Conservation (phyloP, 2,797 vertebrate genomes). For the Eidolon dupreanum region DNA sequence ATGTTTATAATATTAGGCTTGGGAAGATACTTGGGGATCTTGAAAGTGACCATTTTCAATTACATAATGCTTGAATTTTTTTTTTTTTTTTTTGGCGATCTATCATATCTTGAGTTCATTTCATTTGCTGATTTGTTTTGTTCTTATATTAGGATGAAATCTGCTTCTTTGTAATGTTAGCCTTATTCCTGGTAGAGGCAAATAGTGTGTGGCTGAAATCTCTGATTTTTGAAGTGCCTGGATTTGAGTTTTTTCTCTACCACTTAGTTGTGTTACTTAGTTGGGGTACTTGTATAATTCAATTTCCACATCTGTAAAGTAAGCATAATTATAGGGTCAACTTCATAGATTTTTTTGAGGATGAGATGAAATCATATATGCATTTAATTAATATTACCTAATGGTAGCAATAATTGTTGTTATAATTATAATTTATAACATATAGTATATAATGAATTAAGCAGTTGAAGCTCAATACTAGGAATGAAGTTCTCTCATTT, state of each 20-base stretch:
- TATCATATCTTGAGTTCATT: background rate
- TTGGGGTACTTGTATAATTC: background rate
- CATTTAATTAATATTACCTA: conserved; percentile 39
- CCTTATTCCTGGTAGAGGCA: background rate
- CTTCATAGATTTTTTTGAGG: background rate
- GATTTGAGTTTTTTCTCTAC: background rate
- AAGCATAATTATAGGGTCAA: background rate
- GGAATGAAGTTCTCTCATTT: conserved; percentile 42
- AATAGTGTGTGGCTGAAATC: background rate
- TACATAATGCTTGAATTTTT: background rate
- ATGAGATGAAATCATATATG: conserved; percentile 29
- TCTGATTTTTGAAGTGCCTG: background rate
- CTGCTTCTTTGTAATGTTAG: background rate
- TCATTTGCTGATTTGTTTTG: background rate
- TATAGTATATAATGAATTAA: background rate
- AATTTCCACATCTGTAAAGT: background rate
- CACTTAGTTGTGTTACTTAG: background rate
- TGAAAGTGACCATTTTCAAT: background rate
- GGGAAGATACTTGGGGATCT: background rate
- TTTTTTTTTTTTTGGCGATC: background rate
- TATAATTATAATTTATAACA: background rate
- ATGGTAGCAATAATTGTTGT: background rate
- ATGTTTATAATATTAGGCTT: background rate
- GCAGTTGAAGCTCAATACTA: background rate
- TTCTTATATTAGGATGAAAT: background rate